Evolutionary conservation across 1,140 invertebrate species (phyloP).

Genomic region (Polyergus mexicanus): DNA sequence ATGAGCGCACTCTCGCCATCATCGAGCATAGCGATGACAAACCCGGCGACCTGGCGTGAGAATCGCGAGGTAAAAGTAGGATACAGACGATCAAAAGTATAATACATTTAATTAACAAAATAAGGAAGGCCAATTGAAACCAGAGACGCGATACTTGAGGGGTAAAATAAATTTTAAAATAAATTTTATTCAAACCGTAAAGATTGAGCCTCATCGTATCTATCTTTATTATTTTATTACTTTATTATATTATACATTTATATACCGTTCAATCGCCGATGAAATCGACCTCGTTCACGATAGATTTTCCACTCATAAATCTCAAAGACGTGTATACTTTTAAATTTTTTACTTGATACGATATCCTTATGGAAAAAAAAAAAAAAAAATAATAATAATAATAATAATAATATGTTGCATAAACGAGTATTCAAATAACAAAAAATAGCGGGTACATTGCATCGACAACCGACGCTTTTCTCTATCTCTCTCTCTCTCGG

Average conservation of each 20-base stretch:
- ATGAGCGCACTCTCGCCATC: conserved; percentile 7
- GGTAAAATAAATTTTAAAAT: too few relatives aligned
- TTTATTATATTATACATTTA: neutral
- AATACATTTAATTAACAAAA: too few relatives aligned
- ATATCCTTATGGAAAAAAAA: neutral
- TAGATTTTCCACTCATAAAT: neutral
- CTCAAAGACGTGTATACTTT: neutral
- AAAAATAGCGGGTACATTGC: neutral
- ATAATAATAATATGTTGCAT: neutral
- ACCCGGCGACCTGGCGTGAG: conserved; percentile 8
- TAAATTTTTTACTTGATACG: too few relatives aligned
- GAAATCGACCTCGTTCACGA: neutral
- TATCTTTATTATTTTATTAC: too few relatives aligned
- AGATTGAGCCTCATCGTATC: too few relatives aligned
- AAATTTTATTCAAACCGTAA: too few relatives aligned
- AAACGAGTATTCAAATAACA: conserved; percentile 9
- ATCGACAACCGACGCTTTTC: neutral
- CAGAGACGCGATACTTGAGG: too few relatives aligned
- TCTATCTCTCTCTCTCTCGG: neutral
- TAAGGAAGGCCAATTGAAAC: too few relatives aligned
- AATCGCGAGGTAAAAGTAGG: neutral
- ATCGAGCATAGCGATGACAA: conserved; percentile 44
- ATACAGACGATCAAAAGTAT: neutral
- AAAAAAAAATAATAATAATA: too few relatives aligned
- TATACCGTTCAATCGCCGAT: neutral